Conservation (phyloP, 2,113 vertebrate genomes). For the Chaenocephalus aceratus region DNA sequence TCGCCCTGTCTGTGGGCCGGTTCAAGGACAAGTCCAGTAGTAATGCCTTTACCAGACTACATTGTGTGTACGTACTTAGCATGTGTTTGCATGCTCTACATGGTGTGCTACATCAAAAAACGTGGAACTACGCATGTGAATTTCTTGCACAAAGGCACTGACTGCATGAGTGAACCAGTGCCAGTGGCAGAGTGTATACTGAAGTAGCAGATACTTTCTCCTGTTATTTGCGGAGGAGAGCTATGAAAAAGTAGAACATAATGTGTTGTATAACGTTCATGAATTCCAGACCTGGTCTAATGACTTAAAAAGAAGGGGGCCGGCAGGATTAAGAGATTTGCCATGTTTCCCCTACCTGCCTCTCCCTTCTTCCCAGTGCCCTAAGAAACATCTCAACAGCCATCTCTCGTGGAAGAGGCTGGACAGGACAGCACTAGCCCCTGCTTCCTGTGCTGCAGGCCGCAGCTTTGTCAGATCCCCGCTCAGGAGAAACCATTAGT, state of each 20-base stretch:
- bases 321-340: slow-evolving; percentile 76
- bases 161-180: slow-evolving; percentile 9
- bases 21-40: slow-evolving; percentile 51
- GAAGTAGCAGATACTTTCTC: slow-evolving; percentile 42
- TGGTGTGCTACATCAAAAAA: slow-evolving; percentile 18
- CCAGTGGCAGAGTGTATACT: too few relatives aligned
- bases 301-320: slow-evolving; percentile 84
- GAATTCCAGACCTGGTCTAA: slow-evolving; percentile 81
- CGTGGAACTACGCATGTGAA: slow-evolving; percentile 7
- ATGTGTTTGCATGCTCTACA: slow-evolving; percentile 23
- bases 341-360: slow-evolving; percentile 73
- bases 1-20: slow-evolving; percentile 27
- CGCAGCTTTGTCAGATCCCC: slow-evolving; percentile 63
- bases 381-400: slow-evolving; percentile 64
- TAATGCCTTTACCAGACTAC: slow-evolving; percentile 73
- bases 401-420: slow-evolving; percentile 58
- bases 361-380: slow-evolving; percentile 52
- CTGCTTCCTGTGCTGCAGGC: slow-evolving; percentile 73
- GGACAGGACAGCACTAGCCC: slow-evolving; percentile 50
- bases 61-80: slow-evolving; percentile 11
- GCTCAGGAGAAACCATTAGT: slow-evolving; percentile 75
- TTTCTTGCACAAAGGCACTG: slow-evolving; percentile 27
- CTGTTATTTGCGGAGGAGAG: slow-evolving; percentile 63
- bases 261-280: slow-evolving; percentile 80
- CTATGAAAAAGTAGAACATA: slow-evolving; percentile 68